phyloP scores from a whole-genome alignment of 2,113 vertebrate species.

The Podarcis muralis region DNA sequence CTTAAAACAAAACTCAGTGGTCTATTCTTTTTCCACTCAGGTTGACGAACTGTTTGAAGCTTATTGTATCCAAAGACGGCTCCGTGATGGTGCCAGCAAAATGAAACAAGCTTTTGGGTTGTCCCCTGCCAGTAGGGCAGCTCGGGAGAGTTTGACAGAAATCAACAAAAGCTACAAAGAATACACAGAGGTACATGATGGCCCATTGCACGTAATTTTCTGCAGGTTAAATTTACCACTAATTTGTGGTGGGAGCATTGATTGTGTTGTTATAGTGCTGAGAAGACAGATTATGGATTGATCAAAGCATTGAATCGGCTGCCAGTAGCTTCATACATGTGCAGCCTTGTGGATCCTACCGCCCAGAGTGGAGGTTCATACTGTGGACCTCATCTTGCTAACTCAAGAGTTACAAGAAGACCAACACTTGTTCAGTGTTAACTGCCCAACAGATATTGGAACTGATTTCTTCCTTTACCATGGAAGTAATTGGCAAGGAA shows the following conservation, averaged over 20 bases:
- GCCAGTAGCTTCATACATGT: not conserved
- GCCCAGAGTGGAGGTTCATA: too few relatives aligned
- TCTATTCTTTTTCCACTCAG: slow-evolving; percentile 66
- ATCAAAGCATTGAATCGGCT: not conserved
- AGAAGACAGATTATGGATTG: not conserved
- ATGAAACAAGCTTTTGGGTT: slow-evolving; percentile 96
- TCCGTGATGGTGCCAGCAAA: slow-evolving; percentile 93
- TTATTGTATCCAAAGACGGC: slow-evolving; percentile 94
- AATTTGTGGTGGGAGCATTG: not conserved
- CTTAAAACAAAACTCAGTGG: not conserved
- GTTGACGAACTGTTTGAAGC: slow-evolving; percentile 97
- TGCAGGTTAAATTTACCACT: not conserved
- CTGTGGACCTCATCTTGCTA: not conserved
- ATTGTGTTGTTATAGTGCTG: not conserved
- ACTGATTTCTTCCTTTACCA: not conserved
- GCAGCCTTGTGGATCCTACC: not conserved
- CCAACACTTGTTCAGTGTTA: rapidly evolving
- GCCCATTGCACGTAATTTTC: not conserved
- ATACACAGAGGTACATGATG: slow-evolving; percentile 88
- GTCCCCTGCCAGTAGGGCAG: slow-evolving; percentile 93
- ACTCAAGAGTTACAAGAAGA: not conserved
- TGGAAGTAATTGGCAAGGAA: not conserved
- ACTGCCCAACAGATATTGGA: slow-evolving; percentile 19
- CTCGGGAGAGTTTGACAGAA: slow-evolving; percentile 92
- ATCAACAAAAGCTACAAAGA: slow-evolving; percentile 93